Percentiles rank a stretch among this genome's conserved stretches.
phyloP scores from a whole-genome alignment of 2,113 vertebrate genomes.

The Antechinus stuartii region DNA sequence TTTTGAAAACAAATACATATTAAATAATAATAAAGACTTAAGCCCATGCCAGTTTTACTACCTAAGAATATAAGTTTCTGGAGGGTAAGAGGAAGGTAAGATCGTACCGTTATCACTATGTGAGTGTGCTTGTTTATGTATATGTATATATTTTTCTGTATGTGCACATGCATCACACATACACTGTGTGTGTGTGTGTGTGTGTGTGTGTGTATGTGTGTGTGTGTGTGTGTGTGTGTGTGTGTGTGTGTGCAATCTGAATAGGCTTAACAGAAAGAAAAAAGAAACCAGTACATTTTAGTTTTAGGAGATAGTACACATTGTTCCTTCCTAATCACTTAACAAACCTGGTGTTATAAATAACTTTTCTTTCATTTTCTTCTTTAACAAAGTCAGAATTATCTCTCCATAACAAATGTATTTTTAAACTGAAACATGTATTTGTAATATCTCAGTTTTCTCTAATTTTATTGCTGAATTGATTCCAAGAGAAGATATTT shows the following conservation, averaged over 20 bases:
- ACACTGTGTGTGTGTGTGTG: neutral
- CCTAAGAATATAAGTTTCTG: neutral
- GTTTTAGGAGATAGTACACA: neutral
- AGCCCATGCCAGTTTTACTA: neutral
- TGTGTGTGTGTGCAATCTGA: neutral
- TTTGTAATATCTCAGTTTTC: neutral
- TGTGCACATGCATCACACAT: too few relatives aligned
- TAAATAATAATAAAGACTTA: neutral
- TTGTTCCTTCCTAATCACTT: conserved; percentile 41
- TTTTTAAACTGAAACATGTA: neutral
- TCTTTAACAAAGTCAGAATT: conserved; percentile 28
- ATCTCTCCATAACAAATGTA: neutral
- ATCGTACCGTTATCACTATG: neutral
- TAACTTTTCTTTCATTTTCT: neutral
- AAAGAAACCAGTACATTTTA: conserved; percentile 31
- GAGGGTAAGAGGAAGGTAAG: neutral
- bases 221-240: neutral
- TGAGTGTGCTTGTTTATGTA: neutral
- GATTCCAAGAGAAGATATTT: neutral
- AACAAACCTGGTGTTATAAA: neutral
- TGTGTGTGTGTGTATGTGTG: neutral
- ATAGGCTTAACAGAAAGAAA: neutral
- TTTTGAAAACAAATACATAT: neutral
- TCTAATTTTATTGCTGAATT: conserved; percentile 7
- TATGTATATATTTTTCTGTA: too few relatives aligned